Conservation (phyloP, 2,888 invertebrate genomes). For the Pseudolycoriella hygida region DNA sequence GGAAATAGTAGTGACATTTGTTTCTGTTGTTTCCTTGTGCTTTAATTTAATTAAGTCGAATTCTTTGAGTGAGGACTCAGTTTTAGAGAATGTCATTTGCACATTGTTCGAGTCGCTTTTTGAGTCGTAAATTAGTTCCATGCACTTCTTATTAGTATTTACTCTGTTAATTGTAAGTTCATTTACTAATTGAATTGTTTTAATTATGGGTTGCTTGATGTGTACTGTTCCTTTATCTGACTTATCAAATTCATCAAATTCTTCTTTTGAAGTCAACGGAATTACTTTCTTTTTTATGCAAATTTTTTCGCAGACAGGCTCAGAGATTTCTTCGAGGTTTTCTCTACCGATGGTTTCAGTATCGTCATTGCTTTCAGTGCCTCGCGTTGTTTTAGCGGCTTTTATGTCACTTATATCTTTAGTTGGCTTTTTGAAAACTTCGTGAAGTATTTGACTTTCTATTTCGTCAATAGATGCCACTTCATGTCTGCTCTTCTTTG, state of each 20-base stretch:
- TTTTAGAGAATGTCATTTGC: too few relatives aligned
- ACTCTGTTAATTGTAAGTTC: too few relatives aligned
- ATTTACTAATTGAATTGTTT: too few relatives aligned
- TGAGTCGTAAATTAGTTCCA: too few relatives aligned
- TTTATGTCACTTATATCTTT: slow-evolving; percentile 3
- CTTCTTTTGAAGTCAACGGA: slow-evolving; percentile 7
- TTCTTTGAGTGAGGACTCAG: too few relatives aligned
- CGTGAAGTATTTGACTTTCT: slow-evolving; percentile 8
- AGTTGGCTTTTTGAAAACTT: not conserved
- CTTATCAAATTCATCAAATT: not conserved
- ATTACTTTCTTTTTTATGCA: slow-evolving; percentile 12
- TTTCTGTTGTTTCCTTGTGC: too few relatives aligned
- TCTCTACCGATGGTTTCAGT: not conserved
- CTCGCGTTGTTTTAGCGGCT: not conserved
- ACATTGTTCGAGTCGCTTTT: too few relatives aligned
- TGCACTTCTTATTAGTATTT: too few relatives aligned
- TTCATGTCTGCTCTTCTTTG: slow-evolving; percentile 5
- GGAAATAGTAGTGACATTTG: too few relatives aligned
- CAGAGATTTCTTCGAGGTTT: slow-evolving; percentile 13
- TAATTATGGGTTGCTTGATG: too few relatives aligned
- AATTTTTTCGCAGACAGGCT: slow-evolving; percentile 19
- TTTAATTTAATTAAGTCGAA: too few relatives aligned
- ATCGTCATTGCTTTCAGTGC: not conserved
- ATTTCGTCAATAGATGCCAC: slow-evolving; percentile 5
- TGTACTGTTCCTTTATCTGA: too few relatives aligned